These are phyloP conservation scores for Harlomillsia oculata DNA, from an alignment of 1,140 invertebrate species.

Conservation along the genomic window DNA sequence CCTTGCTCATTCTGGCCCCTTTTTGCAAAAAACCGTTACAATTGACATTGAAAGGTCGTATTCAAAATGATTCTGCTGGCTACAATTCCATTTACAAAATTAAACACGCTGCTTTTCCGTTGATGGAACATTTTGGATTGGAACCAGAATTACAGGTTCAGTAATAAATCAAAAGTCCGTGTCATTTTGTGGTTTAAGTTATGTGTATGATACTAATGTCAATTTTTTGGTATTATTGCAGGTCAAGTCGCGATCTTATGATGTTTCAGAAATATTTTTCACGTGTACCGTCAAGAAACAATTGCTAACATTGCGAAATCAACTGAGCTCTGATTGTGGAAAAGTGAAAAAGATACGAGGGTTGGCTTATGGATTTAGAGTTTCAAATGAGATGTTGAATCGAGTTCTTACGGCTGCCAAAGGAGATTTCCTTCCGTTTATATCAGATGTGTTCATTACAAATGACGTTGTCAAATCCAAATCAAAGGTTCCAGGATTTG, in stretches of 20 bases:
- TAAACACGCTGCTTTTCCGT: slow-evolving; percentile 63
- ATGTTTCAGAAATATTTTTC: slow-evolving; percentile 25
- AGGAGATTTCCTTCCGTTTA: slow-evolving; percentile 75
- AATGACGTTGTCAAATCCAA: slow-evolving; percentile 52
- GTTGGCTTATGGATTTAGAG: slow-evolving; percentile 71
- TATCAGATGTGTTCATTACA: slow-evolving; percentile 88
- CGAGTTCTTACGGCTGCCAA: slow-evolving; percentile 87
- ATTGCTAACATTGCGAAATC: slow-evolving; percentile 25
- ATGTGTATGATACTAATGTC: background rate
- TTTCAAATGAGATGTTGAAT: slow-evolving; percentile 83
- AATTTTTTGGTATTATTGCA: slow-evolving; percentile 1
- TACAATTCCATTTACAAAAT: slow-evolving; percentile 67
- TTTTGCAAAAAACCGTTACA: slow-evolving; percentile 87
- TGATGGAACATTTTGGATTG: slow-evolving; percentile 63
- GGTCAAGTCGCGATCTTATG: slow-evolving; percentile 24
- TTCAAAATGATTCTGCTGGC: slow-evolving; percentile 27
- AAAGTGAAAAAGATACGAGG: slow-evolving; percentile 92
- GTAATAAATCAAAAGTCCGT: background rate
- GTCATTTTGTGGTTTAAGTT: background rate
- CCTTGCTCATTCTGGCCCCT: slow-evolving; percentile 74
- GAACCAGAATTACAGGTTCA: slow-evolving; percentile 45
- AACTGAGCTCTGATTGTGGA: slow-evolving; percentile 56
- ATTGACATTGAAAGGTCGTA: slow-evolving; percentile 63
- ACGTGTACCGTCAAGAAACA: slow-evolving; percentile 33
- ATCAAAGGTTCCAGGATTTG: slow-evolving; percentile 32